Conservation (phyloP, 2,113 vertebrate species). For the Prolemur simus region DNA sequence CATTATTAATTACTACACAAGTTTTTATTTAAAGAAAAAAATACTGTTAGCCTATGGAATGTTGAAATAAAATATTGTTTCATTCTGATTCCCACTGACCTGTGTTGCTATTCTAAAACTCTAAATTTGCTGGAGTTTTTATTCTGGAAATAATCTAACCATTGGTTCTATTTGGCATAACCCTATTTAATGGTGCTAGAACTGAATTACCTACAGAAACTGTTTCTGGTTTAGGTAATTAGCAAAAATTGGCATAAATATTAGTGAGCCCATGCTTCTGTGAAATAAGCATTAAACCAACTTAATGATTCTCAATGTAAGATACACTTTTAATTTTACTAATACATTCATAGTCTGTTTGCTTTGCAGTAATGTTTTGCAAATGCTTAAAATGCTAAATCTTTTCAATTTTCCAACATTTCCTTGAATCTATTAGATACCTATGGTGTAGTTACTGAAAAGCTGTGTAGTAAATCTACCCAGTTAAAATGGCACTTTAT, state of each 20-base stretch:
- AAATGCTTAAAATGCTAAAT: constrained; percentile 49
- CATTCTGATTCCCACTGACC: constrained; percentile 14
- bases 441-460: constrained; percentile 69
- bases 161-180: not conserved
- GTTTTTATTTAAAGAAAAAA: constrained; percentile 25
- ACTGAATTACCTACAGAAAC: constrained; percentile 49
- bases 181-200: constrained; percentile 42
- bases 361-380: constrained; percentile 45
- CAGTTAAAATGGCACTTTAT: constrained; percentile 73
- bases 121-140: constrained; percentile 38
- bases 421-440: constrained; percentile 35
- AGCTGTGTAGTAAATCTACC: constrained; percentile 54
- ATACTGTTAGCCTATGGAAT: constrained; percentile 4
- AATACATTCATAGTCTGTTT: constrained; percentile 3
- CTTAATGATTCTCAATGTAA: constrained; percentile 19
- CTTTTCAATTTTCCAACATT: not conserved
- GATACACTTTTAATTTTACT: constrained; percentile 54
- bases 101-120: constrained; percentile 45
- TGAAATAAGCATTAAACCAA: constrained; percentile 67
- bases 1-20: constrained; percentile 18
- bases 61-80: constrained; percentile 17
- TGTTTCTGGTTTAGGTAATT: constrained; percentile 35
- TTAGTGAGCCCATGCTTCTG: constrained; percentile 39
- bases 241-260: constrained; percentile 48
- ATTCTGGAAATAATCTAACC: not conserved